These are phyloP conservation scores for Tetranychus truncatus DNA, from an alignment of 2,888 invertebrate genomes.

Conservation along the genomic window DNA sequence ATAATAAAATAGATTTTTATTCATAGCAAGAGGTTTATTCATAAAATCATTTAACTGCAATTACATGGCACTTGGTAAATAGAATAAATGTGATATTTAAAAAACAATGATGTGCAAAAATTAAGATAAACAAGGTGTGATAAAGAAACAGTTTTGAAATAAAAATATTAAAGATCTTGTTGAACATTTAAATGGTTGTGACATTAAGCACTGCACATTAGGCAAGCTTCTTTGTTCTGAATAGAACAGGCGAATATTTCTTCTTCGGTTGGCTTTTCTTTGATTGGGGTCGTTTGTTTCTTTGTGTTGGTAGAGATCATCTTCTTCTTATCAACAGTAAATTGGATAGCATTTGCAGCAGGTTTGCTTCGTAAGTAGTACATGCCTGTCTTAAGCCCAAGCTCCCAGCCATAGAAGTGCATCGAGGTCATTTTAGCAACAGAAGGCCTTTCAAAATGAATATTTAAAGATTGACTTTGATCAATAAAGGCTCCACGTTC, in stretches of 20 bases:
- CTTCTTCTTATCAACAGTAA: slow-evolving; percentile 72
- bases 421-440: slow-evolving; percentile 87
- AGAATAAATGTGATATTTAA: no score
- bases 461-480: slow-evolving; percentile 92
- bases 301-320: slow-evolving; percentile 12
- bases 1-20: no score
- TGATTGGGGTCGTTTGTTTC: slow-evolving; percentile 14
- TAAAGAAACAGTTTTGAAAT: no score
- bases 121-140: no score
- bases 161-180: no score
- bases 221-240: slow-evolving; percentile 65
- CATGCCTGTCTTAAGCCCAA: slow-evolving; percentile 93
- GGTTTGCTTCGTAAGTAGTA: slow-evolving; percentile 92
- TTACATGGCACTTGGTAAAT: no score
- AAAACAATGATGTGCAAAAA: no score
- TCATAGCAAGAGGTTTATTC: no score
- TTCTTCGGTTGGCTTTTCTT: slow-evolving; percentile 40
- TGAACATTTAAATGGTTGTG: neutral
- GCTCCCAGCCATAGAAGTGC: slow-evolving; percentile 92
- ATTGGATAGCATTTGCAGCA: slow-evolving; percentile 87
- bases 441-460: slow-evolving; percentile 85
- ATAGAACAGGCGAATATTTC: slow-evolving; percentile 66
- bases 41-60: no score
- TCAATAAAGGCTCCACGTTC: slow-evolving; percentile 95
- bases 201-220: slow-evolving; percentile 60